phyloP scores from a whole-genome alignment of 37 sponge, comb jelly and placozoan genomes.

The Eunapius fragilis region DNA sequence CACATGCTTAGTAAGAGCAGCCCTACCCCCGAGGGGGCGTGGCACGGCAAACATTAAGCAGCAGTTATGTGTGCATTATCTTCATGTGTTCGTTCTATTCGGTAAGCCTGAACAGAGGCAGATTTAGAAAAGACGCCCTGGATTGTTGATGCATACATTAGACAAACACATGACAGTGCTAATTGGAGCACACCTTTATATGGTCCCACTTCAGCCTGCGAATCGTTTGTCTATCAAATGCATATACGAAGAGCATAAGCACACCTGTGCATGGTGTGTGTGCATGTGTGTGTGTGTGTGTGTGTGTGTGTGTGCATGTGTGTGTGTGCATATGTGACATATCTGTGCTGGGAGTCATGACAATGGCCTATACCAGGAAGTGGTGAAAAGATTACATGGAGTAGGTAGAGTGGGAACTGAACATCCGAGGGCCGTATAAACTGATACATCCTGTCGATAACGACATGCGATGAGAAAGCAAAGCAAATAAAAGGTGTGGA shows the following conservation, averaged over 20 bases:
- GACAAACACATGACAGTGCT: no score
- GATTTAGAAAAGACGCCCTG: neutral
- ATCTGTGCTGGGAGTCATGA: neutral
- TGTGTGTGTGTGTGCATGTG: constrained; percentile 44
- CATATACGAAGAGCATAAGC: neutral
- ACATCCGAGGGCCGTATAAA: neutral
- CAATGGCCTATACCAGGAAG: neutral
- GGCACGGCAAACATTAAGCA: neutral
- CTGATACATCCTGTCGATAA: neutral
- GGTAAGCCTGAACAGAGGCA: neutral
- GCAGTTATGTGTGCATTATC: neutral
- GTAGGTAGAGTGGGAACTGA: neutral
- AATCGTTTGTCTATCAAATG: neutral
- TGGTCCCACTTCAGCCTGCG: neutral
- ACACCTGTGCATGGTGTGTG: neutral
- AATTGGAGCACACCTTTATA: neutral
- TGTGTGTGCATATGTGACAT: neutral
- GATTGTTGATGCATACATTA: neutral
- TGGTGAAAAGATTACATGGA: neutral
- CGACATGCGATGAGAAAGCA: neutral
- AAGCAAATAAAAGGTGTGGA: neutral
- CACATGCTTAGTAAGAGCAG: neutral
- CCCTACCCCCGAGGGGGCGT: neutral
- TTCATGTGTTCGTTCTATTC: neutral
- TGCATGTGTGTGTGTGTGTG: constrained; percentile 21